These are phyloP conservation scores for Ictalurus furcatus DNA, from an alignment of 2,113 vertebrate species.

Conservation along the genomic window DNA sequence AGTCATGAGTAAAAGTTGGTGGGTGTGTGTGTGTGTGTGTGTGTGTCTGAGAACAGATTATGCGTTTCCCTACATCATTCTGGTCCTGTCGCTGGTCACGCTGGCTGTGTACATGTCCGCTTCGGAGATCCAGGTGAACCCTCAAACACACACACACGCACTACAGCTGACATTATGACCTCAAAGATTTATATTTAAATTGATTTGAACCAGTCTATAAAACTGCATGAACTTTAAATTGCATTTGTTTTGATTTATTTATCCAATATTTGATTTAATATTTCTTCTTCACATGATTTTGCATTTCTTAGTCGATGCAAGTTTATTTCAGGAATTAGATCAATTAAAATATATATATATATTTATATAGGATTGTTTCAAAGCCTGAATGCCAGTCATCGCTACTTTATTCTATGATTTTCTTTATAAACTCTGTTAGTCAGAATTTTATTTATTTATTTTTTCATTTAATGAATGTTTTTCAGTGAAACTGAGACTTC, in stretches of 20 bases:
- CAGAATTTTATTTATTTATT: too few relatives aligned
- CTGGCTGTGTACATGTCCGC: constrained; percentile 97
- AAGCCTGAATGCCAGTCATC: not conserved
- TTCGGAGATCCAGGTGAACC: constrained; percentile 93
- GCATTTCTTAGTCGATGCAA: not conserved
- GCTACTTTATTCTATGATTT: not conserved
- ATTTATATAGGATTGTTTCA: not conserved
- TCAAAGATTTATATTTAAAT: not conserved
- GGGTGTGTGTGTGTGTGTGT: not conserved
- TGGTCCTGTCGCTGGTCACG: constrained; percentile 92
- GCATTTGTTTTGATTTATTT: not conserved
- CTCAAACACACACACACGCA: not conserved
- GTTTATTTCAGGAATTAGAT: too few relatives aligned
- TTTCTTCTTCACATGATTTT: not conserved
- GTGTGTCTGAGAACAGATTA: constrained; percentile 80
- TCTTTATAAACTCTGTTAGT: not conserved
- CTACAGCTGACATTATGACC: not conserved
- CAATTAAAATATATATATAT: too few relatives aligned
- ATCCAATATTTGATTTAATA: not conserved
- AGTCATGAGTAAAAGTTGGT: not conserved
- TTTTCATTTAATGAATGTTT: too few relatives aligned
- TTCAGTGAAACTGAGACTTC: too few relatives aligned
- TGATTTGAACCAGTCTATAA: not conserved
- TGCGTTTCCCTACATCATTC: constrained; percentile 93
- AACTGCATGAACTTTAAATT: not conserved